These are phyloP conservation scores for Vandiemenella viatica DNA, from an alignment of 2,888 invertebrate genomes.

Conservation along the genomic window DNA sequence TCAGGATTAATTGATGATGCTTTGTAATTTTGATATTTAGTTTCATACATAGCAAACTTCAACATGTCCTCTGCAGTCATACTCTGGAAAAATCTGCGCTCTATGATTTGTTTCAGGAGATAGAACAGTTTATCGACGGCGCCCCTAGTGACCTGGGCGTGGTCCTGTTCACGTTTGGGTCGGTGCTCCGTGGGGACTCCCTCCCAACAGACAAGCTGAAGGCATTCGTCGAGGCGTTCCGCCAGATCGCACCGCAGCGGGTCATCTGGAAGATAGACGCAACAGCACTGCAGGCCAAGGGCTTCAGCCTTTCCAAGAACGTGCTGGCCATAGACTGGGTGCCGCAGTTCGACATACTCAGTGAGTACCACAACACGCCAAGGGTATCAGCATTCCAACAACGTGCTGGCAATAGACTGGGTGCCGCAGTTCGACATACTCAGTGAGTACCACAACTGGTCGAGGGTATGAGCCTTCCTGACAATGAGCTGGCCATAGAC, in stretches of 20 bases:
- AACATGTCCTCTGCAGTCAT: too few species aligned
- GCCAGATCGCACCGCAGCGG: background rate
- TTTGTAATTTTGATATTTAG: too few species aligned
- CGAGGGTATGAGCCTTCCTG: too few species aligned
- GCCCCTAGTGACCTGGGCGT: background rate
- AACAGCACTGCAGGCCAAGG: background rate
- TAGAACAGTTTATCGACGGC: background rate
- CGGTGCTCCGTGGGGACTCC: background rate
- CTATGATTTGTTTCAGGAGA: background rate
- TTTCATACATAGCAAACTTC: too few species aligned
- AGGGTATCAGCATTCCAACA: too few species aligned
- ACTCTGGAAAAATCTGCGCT: background rate
- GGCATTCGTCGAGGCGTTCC: background rate
- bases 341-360: background rate
- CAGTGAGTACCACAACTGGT: too few species aligned
- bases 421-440: too few species aligned
- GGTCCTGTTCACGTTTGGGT: conserved; percentile 1
- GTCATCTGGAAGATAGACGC: background rate
- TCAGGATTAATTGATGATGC: too few species aligned
- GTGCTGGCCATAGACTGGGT: background rate
- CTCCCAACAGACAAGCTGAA: background rate
- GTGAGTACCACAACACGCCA: too few species aligned
- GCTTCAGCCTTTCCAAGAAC: background rate
- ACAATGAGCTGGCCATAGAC: too few species aligned
- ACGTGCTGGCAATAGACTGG: too few species aligned